Conservation (phyloP, 2,113 vertebrate genomes). For the Pholis gunnellus region DNA sequence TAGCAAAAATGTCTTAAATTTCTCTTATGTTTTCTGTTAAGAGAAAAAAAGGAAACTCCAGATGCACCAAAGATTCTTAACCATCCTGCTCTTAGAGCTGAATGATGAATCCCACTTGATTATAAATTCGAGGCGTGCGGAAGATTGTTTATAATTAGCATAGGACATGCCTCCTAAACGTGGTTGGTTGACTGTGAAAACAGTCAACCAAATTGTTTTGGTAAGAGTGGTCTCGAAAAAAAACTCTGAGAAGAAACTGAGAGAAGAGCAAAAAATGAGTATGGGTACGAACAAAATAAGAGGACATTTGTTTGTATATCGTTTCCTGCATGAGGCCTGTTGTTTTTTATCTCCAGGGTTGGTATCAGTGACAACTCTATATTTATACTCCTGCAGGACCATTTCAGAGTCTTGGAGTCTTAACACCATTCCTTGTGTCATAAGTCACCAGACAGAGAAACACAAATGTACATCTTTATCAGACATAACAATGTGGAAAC, state of each 20-base stretch:
- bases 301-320: not conserved
- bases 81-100: not conserved
- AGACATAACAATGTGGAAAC: conserved; percentile 13
- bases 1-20: not conserved
- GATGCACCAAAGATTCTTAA: no score
- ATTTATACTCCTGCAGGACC: conserved; percentile 53
- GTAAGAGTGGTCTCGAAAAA: not conserved
- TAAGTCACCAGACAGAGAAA: conserved; percentile 35
- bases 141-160: not conserved
- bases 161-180: not conserved
- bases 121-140: not conserved
- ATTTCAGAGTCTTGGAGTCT: conserved; percentile 36
- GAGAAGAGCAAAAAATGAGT: not conserved
- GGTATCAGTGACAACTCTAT: conserved; percentile 55
- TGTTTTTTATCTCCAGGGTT: conserved; percentile 31
- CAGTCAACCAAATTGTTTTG: no score
- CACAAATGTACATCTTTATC: conserved; percentile 31
- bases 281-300: not conserved
- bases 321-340: not conserved
- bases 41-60: no score
- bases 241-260: not conserved
- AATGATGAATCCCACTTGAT: not conserved
- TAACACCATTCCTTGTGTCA: conserved; percentile 62
- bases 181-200: not conserved
- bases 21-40: no score